Evolutionary conservation across 2,888 invertebrate genomes (phyloP).

Genomic region (Eustalomyia histrio): DNA sequence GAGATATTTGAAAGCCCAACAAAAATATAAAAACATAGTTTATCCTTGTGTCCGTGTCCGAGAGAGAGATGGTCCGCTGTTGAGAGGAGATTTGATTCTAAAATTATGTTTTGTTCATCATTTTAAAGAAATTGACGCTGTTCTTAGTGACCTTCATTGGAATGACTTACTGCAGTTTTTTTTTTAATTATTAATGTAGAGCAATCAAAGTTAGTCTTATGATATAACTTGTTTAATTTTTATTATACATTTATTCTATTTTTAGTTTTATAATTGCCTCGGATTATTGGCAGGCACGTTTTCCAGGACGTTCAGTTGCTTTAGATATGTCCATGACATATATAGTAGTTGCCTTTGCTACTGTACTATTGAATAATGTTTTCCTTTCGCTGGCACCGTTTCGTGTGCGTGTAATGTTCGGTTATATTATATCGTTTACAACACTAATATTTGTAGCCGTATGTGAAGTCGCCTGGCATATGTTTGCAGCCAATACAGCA

Average conservation of each 20-base stretch:
- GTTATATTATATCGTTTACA: conserved; percentile 89
- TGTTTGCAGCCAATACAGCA: conserved; percentile 88
- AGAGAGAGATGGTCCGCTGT: too few species aligned
- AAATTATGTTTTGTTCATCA: too few species aligned
- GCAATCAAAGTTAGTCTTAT: too few species aligned
- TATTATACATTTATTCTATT: conserved; percentile 41
- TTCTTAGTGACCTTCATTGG: too few species aligned
- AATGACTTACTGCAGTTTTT: too few species aligned
- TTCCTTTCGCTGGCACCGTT: conserved; percentile 90
- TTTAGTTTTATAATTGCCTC: conserved; percentile 94
- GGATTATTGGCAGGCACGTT: conserved; percentile 93
- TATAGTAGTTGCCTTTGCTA: conserved; percentile 92
- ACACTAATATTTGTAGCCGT: conserved; percentile 91
- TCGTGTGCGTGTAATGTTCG: conserved; percentile 92
- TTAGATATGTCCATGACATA: conserved; percentile 96
- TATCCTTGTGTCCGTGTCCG: too few species aligned
- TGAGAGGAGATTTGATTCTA: too few species aligned
- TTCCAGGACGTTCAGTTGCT: conserved; percentile 91
- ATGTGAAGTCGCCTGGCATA: conserved; percentile 92
- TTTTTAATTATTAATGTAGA: too few species aligned
- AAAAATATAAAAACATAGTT: too few species aligned
- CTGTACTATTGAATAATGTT: conserved; percentile 91
- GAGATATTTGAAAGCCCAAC: too few species aligned
- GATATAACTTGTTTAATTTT: too few species aligned
- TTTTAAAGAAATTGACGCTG: too few species aligned